A percentile compares a stretch with the other conserved stretches of the same genome.
phyloP scores from a whole-genome alignment of 2,797 vertebrate species.

The Buphagus erythrorhynchus region DNA sequence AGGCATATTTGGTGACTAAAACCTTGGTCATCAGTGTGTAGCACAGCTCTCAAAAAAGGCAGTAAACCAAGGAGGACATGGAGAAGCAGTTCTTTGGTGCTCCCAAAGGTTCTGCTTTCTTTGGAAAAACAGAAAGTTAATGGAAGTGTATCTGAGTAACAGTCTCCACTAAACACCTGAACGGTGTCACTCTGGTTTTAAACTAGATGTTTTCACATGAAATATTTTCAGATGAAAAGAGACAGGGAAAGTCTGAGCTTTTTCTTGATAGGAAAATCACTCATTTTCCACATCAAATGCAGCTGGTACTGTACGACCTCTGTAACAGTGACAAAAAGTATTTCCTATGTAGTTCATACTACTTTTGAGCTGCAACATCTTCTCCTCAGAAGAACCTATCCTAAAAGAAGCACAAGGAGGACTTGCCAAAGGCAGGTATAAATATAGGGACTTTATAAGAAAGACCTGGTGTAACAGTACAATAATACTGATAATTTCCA shows the following conservation, averaged over 20 bases:
- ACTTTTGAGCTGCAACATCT: background rate
- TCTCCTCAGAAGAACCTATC: background rate
- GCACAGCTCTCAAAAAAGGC: background rate
- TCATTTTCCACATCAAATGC: background rate
- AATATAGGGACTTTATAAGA: background rate
- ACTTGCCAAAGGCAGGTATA: background rate
- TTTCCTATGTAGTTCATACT: background rate
- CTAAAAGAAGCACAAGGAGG: background rate
- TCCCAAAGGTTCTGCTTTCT: background rate
- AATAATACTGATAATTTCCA: background rate
- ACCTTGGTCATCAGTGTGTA: background rate
- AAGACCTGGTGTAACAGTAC: background rate
- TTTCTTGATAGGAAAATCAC: background rate
- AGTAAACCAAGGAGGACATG: background rate
- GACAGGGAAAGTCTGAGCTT: background rate
- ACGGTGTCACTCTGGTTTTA: background rate
- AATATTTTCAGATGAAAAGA: background rate
- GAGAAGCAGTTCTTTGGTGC: background rate
- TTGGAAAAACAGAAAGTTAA: background rate
- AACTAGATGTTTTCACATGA: background rate
- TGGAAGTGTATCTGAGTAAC: background rate
- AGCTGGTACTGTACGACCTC: background rate
- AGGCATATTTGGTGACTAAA: background rate
- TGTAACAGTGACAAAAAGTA: background rate
- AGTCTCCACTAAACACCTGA: background rate